phyloP scores from a whole-genome alignment of 1,140 invertebrate species.

The Drosophila ananassae region DNA sequence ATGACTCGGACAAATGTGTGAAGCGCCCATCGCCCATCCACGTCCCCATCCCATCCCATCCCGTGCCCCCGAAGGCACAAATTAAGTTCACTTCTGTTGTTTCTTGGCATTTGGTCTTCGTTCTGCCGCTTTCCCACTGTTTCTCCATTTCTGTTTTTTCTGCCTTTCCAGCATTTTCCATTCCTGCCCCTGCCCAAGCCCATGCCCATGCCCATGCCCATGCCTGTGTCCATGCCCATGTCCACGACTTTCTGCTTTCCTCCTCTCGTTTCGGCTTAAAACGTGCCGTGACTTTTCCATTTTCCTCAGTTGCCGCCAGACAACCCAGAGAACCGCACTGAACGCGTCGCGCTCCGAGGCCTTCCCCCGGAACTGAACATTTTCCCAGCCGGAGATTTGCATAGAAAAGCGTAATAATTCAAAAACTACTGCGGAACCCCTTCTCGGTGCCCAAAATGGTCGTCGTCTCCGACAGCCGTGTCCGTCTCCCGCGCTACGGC shows the following conservation, averaged over 20 bases:
- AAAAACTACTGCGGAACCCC: slow-evolving; percentile 64
- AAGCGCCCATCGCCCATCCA: slow-evolving; percentile 4
- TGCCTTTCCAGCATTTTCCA: slow-evolving; percentile 23
- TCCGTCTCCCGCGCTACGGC: slow-evolving; percentile 74
- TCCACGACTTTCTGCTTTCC: slow-evolving; percentile 12
- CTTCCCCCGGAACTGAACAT: slow-evolving; percentile 7
- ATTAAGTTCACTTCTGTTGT: slow-evolving; percentile 45
- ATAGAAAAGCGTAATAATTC: slow-evolving; percentile 64
- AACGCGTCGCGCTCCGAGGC: slow-evolving; percentile 13
- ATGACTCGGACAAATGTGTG: slow-evolving; percentile 35
- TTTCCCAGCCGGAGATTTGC: slow-evolving; percentile 25
- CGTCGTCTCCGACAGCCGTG: slow-evolving; percentile 77
- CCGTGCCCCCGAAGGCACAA: slow-evolving; percentile 16
- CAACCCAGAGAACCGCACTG: slow-evolving; percentile 63
- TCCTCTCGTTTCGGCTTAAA: slow-evolving; percentile 39
- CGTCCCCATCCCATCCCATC: neutral
- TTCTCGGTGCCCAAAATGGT: slow-evolving; percentile 75
- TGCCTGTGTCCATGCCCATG: neutral
- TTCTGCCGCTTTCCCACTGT: slow-evolving; percentile 7
- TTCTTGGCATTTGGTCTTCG: slow-evolving; percentile 6
- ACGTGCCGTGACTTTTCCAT: slow-evolving; percentile 54
- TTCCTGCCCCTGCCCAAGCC: neutral
- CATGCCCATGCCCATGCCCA: neutral
- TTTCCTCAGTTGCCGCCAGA: slow-evolving; percentile 71
- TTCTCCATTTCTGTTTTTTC: neutral